These are phyloP conservation scores for Babylonia areolata DNA, from an alignment of 1,140 invertebrate species.

Conservation along the genomic window DNA sequence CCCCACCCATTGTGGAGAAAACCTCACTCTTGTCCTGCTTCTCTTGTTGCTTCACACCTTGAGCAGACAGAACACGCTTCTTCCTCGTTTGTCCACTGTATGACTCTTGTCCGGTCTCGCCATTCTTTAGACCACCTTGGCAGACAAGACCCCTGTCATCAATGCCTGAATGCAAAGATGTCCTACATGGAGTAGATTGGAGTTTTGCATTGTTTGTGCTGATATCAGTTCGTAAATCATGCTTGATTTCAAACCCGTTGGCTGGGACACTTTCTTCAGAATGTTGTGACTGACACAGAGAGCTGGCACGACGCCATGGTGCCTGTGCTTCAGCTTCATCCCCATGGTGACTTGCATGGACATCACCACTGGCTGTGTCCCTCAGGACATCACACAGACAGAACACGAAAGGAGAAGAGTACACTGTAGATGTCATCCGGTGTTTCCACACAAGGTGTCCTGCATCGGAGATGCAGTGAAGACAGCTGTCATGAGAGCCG, in stretches of 20 bases:
- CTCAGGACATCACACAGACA: not conserved
- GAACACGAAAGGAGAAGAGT: constrained; percentile 79
- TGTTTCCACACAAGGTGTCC: constrained; percentile 73
- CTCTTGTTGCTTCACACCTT: not conserved
- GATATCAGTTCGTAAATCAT: not conserved
- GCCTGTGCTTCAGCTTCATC: not conserved
- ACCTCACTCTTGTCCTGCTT: too few species aligned
- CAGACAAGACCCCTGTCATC: not conserved
- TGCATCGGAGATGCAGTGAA: constrained; percentile 78
- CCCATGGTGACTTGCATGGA: not conserved
- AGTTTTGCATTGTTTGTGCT: not conserved
- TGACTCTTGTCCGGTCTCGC: not conserved
- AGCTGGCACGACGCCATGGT: not conserved
- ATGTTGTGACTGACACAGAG: not conserved
- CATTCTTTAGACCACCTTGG: not conserved
- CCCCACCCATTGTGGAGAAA: too few species aligned
- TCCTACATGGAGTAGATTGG: not conserved
- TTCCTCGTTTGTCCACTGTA: not conserved
- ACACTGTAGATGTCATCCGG: constrained; percentile 77
- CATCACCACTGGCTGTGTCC: not conserved
- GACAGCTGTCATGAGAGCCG: constrained; percentile 81
- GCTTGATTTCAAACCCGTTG: not conserved
- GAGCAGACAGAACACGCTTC: not conserved
- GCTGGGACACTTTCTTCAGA: not conserved
- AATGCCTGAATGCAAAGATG: not conserved